A percentile compares a stretch with the other conserved stretches of the same genome.
phyloP scores from a whole-genome alignment of 1,140 invertebrate species.

The Aphaenogaster rudis region DNA sequence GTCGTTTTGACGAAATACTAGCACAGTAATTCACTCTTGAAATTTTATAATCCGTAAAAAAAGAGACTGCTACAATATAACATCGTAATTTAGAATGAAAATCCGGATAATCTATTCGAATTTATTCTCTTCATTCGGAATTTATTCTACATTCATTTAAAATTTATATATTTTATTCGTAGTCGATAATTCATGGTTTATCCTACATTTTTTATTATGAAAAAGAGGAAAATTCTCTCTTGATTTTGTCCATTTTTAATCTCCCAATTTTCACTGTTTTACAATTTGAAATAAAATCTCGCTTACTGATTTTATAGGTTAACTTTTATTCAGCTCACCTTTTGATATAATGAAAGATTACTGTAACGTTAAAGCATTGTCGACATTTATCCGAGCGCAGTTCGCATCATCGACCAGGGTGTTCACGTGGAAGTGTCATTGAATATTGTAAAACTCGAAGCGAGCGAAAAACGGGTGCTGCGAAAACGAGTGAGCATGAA shows the following conservation, averaged over 20 bases:
- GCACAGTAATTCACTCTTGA: background rate
- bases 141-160: background rate
- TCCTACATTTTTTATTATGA: background rate
- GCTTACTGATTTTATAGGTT: background rate
- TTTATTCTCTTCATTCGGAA: background rate
- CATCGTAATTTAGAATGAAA: background rate
- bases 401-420: background rate
- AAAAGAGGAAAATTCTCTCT: background rate
- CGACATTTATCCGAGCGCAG: constrained; percentile 2
- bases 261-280: background rate
- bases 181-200: background rate
- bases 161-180: constrained; percentile 6
- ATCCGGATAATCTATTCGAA: background rate
- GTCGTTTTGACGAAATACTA: background rate
- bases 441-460: constrained; percentile 22
- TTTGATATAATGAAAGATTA: constrained; percentile 26
- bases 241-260: background rate
- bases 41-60: background rate
- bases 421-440: background rate
- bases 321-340: background rate
- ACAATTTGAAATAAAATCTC: constrained; percentile 2
- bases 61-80: background rate
- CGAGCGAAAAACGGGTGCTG: background rate
- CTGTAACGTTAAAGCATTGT: background rate
- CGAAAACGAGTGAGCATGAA: background rate